Evolutionary conservation across 2,113 vertebrate species (phyloP).

Genomic region (Fulmarus glacialis): DNA sequence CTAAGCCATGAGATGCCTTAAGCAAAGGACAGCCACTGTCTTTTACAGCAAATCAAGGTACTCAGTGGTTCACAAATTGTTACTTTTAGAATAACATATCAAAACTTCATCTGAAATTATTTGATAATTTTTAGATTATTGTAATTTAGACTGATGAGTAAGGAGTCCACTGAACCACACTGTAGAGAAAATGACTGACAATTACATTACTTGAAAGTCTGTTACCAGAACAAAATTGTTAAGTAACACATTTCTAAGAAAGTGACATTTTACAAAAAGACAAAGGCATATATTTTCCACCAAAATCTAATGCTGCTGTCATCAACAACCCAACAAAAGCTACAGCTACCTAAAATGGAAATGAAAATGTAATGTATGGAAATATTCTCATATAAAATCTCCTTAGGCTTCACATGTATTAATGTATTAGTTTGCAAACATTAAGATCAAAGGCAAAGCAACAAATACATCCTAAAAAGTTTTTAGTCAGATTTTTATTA

Average conservation of each 20-base stretch:
- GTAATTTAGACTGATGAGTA: slow-evolving; percentile 15
- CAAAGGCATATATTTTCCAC: slow-evolving; percentile 62
- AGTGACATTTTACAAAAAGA: slow-evolving; percentile 57
- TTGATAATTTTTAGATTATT: background rate
- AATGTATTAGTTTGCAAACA: slow-evolving; percentile 88
- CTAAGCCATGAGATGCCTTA: background rate
- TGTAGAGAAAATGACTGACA: background rate
- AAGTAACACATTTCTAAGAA: slow-evolving; percentile 17
- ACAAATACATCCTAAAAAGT: slow-evolving; percentile 93
- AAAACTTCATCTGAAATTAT: background rate
- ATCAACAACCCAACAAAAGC: slow-evolving; percentile 77
- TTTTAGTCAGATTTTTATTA: slow-evolving; percentile 96
- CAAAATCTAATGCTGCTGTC: slow-evolving; percentile 66
- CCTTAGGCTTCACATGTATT: slow-evolving; percentile 86
- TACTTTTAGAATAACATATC: background rate
- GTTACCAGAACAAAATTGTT: slow-evolving; percentile 24
- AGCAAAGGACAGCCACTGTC: background rate
- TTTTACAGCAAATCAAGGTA: background rate
- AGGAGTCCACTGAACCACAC: background rate
- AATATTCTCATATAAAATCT: slow-evolving; percentile 82
- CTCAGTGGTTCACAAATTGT: background rate
- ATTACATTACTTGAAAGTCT: slow-evolving; percentile 2
- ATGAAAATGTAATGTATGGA: slow-evolving; percentile 85
- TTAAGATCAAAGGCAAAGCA: slow-evolving; percentile 87
- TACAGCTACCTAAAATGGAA: slow-evolving; percentile 81